phyloP scores from a whole-genome alignment of 1,140 invertebrate genomes.

The Psilanteris sp. region DNA sequence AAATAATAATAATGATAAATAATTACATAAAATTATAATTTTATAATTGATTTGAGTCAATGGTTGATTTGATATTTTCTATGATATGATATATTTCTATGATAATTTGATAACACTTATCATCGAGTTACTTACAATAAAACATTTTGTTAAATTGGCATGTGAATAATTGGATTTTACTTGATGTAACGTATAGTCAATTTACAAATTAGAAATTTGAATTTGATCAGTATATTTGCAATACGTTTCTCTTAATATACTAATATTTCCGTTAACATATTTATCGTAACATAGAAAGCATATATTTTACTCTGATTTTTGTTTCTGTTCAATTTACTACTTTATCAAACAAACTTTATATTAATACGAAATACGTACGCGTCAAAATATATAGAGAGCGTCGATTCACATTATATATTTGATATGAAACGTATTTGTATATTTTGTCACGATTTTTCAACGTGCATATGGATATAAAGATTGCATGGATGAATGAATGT shows the following conservation, averaged over 20 bases:
- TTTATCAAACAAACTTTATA: slow-evolving; percentile 47
- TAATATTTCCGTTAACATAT: slow-evolving; percentile 22
- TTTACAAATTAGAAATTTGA: slow-evolving; percentile 4
- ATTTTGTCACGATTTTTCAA: slow-evolving; percentile 30
- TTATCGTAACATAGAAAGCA: slow-evolving; percentile 12
- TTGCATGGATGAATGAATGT: background rate
- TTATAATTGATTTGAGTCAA: too few species aligned
- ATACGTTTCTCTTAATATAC: slow-evolving; percentile 20
- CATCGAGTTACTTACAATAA: too few species aligned
- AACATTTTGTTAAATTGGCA: too few species aligned
- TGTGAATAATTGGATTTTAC: too few species aligned
- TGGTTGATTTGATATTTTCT: too few species aligned
- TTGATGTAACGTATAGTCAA: too few species aligned
- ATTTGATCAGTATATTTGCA: slow-evolving; percentile 14
- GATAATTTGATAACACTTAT: too few species aligned
- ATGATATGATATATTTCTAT: too few species aligned
- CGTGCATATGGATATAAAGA: background rate
- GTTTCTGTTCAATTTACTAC: slow-evolving; percentile 37
- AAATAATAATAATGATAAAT: too few species aligned
- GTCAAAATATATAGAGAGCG: slow-evolving; percentile 24
- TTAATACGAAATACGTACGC: slow-evolving; percentile 16
- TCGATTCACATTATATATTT: slow-evolving; percentile 3
- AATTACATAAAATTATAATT: too few species aligned
- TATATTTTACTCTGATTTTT: slow-evolving; percentile 31
- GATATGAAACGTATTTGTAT: slow-evolving; percentile 23